A percentile compares a stretch with the other conserved stretches of the same genome.
Evolutionary conservation across 2,113 vertebrate genomes (phyloP).

Genomic region (Rhineura floridana): DNA sequence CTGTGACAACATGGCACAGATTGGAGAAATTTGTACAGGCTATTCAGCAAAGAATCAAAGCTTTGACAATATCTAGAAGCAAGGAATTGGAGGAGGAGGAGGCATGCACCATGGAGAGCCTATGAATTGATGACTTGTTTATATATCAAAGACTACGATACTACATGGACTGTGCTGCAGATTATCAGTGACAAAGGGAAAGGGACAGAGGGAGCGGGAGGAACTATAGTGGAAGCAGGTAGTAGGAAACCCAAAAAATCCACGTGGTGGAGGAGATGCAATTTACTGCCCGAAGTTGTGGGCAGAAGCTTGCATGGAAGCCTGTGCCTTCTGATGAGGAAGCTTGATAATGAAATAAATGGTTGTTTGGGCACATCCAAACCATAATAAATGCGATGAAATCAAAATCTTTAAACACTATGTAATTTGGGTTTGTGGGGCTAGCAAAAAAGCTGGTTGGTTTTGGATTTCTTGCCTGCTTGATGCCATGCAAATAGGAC

Average conservation of each 20-base stretch:
- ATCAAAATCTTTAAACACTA: not conserved
- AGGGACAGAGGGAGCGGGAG: not conserved
- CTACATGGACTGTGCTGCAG: not conserved
- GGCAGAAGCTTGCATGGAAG: not conserved
- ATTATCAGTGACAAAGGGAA: not conserved
- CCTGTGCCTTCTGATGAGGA: not conserved
- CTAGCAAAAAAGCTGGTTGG: not conserved
- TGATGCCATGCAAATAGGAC: not conserved
- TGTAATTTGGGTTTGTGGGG: not conserved
- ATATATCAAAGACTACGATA: not conserved
- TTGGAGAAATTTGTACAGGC: not conserved
- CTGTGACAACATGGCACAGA: not conserved
- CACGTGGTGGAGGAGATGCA: not conserved
- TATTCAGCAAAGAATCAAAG: not conserved
- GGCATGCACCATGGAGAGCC: not conserved
- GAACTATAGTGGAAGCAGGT: not conserved
- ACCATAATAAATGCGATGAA: constrained; percentile 12
- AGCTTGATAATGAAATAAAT: not conserved
- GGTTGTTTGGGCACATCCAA: not conserved
- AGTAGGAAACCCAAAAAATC: not conserved
- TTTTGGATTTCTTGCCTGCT: not conserved
- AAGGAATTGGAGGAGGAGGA: not conserved
- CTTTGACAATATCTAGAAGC: not conserved
- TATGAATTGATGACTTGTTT: not conserved
- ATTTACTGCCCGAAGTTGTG: not conserved